phyloP scores from a whole-genome alignment of 2,888 invertebrate genomes.

The Carpatolechia fugitivella region DNA sequence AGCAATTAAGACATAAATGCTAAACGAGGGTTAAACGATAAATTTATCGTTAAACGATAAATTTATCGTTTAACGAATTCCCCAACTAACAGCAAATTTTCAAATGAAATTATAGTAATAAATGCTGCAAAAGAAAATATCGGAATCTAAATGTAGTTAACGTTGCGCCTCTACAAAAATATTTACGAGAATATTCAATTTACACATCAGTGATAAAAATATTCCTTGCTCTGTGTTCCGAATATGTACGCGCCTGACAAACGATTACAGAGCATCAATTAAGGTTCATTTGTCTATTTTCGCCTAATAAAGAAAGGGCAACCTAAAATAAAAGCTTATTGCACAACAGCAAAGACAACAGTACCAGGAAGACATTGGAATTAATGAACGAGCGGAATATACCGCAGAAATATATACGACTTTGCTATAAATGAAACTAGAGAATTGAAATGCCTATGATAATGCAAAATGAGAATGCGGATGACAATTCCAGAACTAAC shows the following conservation, averaged over 20 bases:
- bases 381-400: constrained; percentile 7
- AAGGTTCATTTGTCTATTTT: constrained; percentile 47
- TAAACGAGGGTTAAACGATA: no score
- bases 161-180: constrained; percentile 1
- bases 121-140: not conserved
- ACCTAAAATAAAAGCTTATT: constrained; percentile 38
- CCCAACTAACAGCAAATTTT: no score
- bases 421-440: constrained; percentile 5
- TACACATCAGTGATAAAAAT: not conserved
- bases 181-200: constrained; percentile 2
- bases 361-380: not conserved
- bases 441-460: constrained; percentile 30
- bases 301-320: constrained; percentile 36
- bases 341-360: constrained; percentile 7
- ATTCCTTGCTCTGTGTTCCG: constrained; percentile 11
- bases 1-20: not conserved
- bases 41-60: no score
- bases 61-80: no score
- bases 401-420: constrained; percentile 1
- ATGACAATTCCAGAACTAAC: constrained; percentile 27
- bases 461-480: constrained; percentile 44
- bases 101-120: no score
- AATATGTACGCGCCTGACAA: constrained; percentile 28
- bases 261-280: constrained; percentile 38
- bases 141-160: constrained; percentile 11